Percentiles rank a stretch among this genome's conserved stretches.
These are phyloP conservation scores for Drosophila kambysellisi DNA, from an alignment of 2,888 invertebrate species.

Conservation along the genomic window DNA sequence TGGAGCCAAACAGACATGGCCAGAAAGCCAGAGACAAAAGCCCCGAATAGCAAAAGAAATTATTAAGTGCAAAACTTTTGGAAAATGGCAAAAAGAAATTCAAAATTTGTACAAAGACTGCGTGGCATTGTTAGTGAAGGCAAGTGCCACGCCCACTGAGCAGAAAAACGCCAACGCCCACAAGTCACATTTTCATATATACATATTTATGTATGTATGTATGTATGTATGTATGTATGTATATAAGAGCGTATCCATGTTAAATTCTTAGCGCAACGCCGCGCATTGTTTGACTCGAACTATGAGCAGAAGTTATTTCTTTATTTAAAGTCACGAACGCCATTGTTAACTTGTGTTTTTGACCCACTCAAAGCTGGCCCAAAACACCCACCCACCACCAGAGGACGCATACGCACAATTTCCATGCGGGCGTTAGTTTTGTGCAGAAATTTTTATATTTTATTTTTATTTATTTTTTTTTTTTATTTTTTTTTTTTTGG, in stretches of 20 bases:
- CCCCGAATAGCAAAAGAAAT: slow-evolving; percentile 33
- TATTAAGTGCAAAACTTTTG: slow-evolving; percentile 73
- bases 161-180: background rate
- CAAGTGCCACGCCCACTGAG: slow-evolving; percentile 43
- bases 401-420: slow-evolving; percentile 63
- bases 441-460: slow-evolving; percentile 55
- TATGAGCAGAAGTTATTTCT: slow-evolving; percentile 73
- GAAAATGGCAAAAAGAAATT: slow-evolving; percentile 33
- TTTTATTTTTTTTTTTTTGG: background rate
- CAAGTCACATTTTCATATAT: slow-evolving; percentile 26
- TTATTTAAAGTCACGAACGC: slow-evolving; percentile 72
- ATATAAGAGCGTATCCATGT: slow-evolving; percentile 59
- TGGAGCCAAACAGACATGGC: slow-evolving; percentile 21
- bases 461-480: no score
- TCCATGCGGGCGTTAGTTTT: slow-evolving; percentile 56
- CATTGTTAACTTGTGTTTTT: slow-evolving; percentile 60
- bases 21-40: slow-evolving; percentile 22
- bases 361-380: slow-evolving; percentile 36
- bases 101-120: slow-evolving; percentile 53
- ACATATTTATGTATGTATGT: no score
- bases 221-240: background rate
- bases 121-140: slow-evolving; percentile 50
- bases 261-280: slow-evolving; percentile 67
- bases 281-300: slow-evolving; percentile 76
- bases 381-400: slow-evolving; percentile 4